phyloP scores from a whole-genome alignment of 35 echinoderm and acorn worm species.

The Apostichopus californicus region DNA sequence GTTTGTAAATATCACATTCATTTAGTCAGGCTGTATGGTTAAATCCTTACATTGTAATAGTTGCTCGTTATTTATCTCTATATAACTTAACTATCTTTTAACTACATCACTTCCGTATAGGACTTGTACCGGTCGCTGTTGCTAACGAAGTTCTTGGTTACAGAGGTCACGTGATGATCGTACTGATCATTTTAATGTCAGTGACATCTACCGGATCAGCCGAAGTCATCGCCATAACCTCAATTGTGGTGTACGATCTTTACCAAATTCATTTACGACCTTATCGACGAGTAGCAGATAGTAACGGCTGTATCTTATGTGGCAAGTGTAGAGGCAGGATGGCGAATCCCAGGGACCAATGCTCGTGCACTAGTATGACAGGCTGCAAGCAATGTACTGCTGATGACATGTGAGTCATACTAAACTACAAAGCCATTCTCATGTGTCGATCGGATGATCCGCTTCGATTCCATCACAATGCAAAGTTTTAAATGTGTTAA shows the following conservation, averaged over 20 bases:
- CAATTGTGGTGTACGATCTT: slow-evolving; percentile 88
- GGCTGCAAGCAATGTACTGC: slow-evolving; percentile 58
- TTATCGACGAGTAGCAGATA: slow-evolving; percentile 70
- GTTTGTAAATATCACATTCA: no score
- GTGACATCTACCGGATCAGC: slow-evolving; percentile 96
- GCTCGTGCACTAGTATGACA: slow-evolving; percentile 69
- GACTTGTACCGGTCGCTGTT: slow-evolving; percentile 76
- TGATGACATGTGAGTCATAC: slow-evolving; percentile 69
- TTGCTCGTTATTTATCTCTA: no score
- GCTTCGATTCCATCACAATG: no score
- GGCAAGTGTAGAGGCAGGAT: slow-evolving; percentile 79
- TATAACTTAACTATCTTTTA: no score
- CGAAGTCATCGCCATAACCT: slow-evolving; percentile 95
- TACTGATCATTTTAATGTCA: slow-evolving; percentile 88
- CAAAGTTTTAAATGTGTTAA: no score
- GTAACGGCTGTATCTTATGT: slow-evolving; percentile 83
- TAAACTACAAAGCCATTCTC: neutral
- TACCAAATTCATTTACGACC: slow-evolving; percentile 95
- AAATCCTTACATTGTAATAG: no score
- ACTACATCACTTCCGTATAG: slow-evolving; percentile 14
- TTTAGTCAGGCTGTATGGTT: no score
- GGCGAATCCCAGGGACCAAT: slow-evolving; percentile 65
- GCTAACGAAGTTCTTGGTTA: slow-evolving; percentile 81
- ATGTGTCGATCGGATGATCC: no score
- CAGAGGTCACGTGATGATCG: slow-evolving; percentile 74